phyloP scores from a whole-genome alignment of 2,113 vertebrate species.

The Thalassarche chlororhynchos region DNA sequence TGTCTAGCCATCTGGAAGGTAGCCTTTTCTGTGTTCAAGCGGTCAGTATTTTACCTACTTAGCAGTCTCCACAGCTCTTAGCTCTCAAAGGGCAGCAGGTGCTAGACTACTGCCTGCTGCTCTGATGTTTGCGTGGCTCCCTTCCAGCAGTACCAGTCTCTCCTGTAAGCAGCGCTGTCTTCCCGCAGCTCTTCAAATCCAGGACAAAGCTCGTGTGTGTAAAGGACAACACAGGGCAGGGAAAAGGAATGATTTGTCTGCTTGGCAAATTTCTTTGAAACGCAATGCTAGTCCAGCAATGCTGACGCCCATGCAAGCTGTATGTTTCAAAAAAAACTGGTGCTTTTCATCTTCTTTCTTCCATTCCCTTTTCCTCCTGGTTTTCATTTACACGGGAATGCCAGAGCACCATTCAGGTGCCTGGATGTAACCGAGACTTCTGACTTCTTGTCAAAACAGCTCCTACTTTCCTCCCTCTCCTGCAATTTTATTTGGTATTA shows the following conservation, averaged over 20 bases:
- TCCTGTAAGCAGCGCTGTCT: accelerated
- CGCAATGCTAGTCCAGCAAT: background rate
- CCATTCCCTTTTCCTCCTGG: background rate
- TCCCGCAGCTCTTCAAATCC: background rate
- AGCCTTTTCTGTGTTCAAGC: background rate
- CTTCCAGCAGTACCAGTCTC: background rate
- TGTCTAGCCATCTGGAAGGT: background rate
- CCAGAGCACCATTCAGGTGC: background rate
- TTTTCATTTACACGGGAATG: background rate
- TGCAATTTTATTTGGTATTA: background rate
- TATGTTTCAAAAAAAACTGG: accelerated
- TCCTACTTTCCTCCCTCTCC: background rate
- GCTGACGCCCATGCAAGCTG: background rate
- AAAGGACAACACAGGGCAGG: background rate
- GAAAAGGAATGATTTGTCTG: background rate
- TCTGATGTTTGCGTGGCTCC: accelerated
- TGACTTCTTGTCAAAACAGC: background rate
- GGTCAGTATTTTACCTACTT: too few species aligned
- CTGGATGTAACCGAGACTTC: background rate
- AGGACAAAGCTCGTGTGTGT: accelerated
- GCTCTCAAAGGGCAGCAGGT: background rate
- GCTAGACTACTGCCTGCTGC: background rate
- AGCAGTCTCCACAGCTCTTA: background rate
- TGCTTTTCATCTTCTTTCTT: background rate
- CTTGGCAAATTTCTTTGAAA: background rate